These are phyloP conservation scores for Drosophila rellima DNA, from an alignment of 2,888 invertebrate genomes.

Conservation along the genomic window DNA sequence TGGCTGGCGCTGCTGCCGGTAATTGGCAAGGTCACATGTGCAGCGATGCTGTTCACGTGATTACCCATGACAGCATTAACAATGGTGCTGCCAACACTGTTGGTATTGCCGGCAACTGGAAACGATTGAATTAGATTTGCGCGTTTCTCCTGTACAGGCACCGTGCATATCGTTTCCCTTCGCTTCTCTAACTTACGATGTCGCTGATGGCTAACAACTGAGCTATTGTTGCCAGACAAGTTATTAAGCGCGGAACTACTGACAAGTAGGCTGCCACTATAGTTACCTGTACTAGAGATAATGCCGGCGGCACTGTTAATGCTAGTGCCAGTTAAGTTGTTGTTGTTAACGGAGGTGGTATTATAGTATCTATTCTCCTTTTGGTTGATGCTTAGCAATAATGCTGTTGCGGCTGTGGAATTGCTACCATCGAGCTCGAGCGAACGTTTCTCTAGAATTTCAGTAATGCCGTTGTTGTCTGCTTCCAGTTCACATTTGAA, in stretches of 20 bases:
- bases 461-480: constrained; percentile 99
- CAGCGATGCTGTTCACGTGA: constrained; percentile 44
- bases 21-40: constrained; percentile 69
- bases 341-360: constrained; percentile 24
- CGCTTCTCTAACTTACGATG: constrained; percentile 90
- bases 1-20: constrained; percentile 57
- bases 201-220: constrained; percentile 57
- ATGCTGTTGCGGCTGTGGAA: constrained; percentile 86
- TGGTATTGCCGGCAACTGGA: constrained; percentile 34
- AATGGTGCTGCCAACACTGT: constrained; percentile 7
- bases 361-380: constrained; percentile 92
- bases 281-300: constrained; percentile 68
- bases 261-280: constrained; percentile 42
- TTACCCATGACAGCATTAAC: constrained; percentile 30
- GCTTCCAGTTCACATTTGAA: constrained; percentile 99
- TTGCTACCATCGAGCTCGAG: constrained; percentile 91
- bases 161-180: constrained; percentile 88
- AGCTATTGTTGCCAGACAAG: constrained; percentile 30
- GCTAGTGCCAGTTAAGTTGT: constrained; percentile 37
- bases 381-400: constrained; percentile 88
- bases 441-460: constrained; percentile 96
- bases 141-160: constrained; percentile 85
- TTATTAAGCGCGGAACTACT: constrained; percentile 34
- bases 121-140: constrained; percentile 73
- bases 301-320: constrained; percentile 57